Evolutionary conservation across 2,797 vertebrate genomes (phyloP).

Genomic region (Acanthurus tractus): DNA sequence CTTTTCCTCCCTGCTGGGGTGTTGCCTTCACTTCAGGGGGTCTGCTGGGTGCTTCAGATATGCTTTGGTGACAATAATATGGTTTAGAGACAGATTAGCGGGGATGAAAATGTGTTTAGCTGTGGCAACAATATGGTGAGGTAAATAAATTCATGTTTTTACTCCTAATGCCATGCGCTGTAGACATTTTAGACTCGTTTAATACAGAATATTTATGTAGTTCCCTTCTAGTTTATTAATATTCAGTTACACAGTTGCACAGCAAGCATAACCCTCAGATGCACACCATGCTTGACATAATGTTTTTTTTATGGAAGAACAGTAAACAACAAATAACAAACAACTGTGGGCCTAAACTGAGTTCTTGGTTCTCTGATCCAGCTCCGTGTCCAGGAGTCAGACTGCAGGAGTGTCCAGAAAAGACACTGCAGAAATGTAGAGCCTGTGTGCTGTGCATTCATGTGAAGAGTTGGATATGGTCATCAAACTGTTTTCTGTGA

Average conservation of each 20-base stretch:
- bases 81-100: constrained; percentile 30
- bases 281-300: not conserved
- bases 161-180: not conserved
- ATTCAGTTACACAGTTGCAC: not conserved
- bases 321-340: constrained; percentile 4
- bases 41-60: constrained; percentile 39
- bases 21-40: constrained; percentile 28
- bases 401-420: not conserved
- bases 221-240: constrained; percentile 1
- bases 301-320: not conserved
- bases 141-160: not conserved
- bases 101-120: constrained; percentile 6
- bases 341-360: not conserved
- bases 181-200: constrained; percentile 4
- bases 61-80: constrained; percentile 16
- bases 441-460: not conserved
- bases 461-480: not conserved
- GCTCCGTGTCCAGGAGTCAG: not conserved
- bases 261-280: not conserved
- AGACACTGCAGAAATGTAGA: not conserved
- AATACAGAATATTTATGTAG: not conserved
- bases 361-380: not conserved
- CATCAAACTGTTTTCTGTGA: not conserved
- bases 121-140: not conserved
- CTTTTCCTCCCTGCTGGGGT: constrained; percentile 15